phyloP scores from a whole-genome alignment of 53 echinoderm and acorn worm species.

The Paelopatides confundens region DNA sequence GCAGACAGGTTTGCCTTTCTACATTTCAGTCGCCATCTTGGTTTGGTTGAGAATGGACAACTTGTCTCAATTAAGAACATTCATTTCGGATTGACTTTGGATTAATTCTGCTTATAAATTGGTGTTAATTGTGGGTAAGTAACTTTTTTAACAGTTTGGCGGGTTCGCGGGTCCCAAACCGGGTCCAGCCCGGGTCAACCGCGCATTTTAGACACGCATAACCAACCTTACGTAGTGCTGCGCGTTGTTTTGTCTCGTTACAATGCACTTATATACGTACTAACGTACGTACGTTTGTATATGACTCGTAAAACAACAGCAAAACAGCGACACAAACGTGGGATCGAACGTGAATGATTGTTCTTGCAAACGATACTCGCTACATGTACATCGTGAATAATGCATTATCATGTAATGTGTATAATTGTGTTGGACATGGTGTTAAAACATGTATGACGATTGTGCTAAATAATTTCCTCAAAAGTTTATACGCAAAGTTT shows the following conservation, averaged over 20 bases:
- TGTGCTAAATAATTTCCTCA: not conserved
- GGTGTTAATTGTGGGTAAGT: not conserved
- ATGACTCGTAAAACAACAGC: not conserved
- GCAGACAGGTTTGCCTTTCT: not conserved
- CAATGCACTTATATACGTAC: not conserved
- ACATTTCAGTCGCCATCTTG: conserved; percentile 4
- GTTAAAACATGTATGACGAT: not conserved
- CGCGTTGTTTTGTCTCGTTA: not conserved
- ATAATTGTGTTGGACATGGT: not conserved
- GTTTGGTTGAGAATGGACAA: not conserved
- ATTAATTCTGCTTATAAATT: not conserved
- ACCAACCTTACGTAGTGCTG: not conserved
- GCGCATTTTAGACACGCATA: conserved; percentile 8
- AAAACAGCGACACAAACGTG: not conserved
- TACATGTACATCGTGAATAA: not conserved
- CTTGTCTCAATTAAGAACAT: not conserved
- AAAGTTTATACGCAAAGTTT: not conserved
- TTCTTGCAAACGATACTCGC: not conserved
- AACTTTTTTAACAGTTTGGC: not conserved
- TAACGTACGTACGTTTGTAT: not conserved
- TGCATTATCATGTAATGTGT: not conserved
- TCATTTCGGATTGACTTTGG: not conserved
- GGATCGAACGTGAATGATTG: not conserved
- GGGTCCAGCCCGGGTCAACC: not conserved
- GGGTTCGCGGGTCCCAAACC: not conserved